phyloP scores from a whole-genome alignment of 1,140 invertebrate species.

The Brachionus rotundiformis region DNA sequence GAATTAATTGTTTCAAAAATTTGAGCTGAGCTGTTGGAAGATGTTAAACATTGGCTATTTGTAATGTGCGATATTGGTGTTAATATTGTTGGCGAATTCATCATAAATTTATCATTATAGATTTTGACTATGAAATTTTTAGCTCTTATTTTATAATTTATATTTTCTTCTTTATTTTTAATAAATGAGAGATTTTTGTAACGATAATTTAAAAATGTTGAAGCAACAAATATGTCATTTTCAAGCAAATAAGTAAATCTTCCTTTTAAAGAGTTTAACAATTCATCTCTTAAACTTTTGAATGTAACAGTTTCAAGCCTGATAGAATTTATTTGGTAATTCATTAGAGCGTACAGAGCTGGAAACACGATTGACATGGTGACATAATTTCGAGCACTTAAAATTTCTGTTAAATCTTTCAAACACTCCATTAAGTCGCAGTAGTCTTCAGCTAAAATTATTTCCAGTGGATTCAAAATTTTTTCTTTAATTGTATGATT shows the following conservation, averaged over 20 bases:
- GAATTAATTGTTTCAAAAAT: not conserved
- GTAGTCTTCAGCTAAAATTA: not conserved
- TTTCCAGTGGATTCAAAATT: not conserved
- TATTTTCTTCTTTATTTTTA: not conserved
- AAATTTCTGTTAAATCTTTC: slow-evolving; percentile 5
- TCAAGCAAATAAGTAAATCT: not conserved
- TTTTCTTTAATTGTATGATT: slow-evolving; percentile 8
- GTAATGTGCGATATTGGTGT: not conserved
- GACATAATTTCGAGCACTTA: slow-evolving; percentile 1
- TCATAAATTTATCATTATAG: not conserved
- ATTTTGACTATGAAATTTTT: not conserved
- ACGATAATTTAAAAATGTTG: not conserved
- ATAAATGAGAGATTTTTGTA: slow-evolving; percentile 10
- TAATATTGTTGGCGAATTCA: not conserved
- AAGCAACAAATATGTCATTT: not conserved
- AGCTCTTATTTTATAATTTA: not conserved
- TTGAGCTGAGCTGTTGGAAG: not conserved
- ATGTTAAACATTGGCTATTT: not conserved
- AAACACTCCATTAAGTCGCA: not conserved
- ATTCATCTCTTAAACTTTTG: slow-evolving; percentile 1
- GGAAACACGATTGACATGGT: not conserved
- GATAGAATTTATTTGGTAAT: not conserved
- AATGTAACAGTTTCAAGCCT: not conserved
- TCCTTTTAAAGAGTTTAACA: not conserved
- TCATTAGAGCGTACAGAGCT: not conserved